Base-by-base conservation (phyloP, 2,113 vertebrate genomes). In the Corythaeola cristata region DNA sequence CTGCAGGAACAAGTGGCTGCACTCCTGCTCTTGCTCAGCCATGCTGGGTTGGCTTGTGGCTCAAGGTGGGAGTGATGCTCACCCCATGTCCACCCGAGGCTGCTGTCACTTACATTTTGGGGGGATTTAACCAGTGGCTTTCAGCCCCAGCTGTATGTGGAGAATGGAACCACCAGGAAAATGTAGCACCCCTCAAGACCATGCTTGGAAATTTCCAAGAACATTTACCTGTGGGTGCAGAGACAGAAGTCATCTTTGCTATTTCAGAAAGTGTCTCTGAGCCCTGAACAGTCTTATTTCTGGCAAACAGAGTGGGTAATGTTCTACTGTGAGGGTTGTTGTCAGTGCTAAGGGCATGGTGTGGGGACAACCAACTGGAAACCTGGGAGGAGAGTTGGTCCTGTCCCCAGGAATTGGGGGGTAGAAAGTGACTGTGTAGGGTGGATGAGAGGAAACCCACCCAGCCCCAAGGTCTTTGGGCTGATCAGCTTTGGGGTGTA, bases 41-140 rank as follows among this genome's bases (percentile, higher is more conserved):
- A 9, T 2, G 2, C 16, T 22, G 44, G 19, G 7, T 14, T 24
- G 30, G 50, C 22, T 37, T 2, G 4, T 30, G 35, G 67, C 16
- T 89, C 27, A 20, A 20, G 3, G 30, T 1, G 11, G 58, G 53
- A 69, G 53, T 5, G 3, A 17, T 20, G 20, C 5, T 72, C 9
- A 4, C 9, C 5, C 5, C 0, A 0, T 26, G 19, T 50, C 35
- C 19, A 26, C 12, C 8, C 37, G 21, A 56, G n/a, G 21, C 3
- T 33, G 22, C 33, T 33, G 28, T 32, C 50, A 22, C 17, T 53
- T 28, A 18, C 1, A 2, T 39, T 55, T 12, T 0, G 18, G 12
- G 23, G 21, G 9, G 28, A 50, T 8, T 41, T 8, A 27, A 58
- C 15, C 11, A 26, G 19, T 3, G 22, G 8, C 21, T 76, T 87